These are phyloP conservation scores for Lordiphosa clarofinis DNA, from an alignment of 1,140 invertebrate genomes.

Conservation along the genomic window DNA sequence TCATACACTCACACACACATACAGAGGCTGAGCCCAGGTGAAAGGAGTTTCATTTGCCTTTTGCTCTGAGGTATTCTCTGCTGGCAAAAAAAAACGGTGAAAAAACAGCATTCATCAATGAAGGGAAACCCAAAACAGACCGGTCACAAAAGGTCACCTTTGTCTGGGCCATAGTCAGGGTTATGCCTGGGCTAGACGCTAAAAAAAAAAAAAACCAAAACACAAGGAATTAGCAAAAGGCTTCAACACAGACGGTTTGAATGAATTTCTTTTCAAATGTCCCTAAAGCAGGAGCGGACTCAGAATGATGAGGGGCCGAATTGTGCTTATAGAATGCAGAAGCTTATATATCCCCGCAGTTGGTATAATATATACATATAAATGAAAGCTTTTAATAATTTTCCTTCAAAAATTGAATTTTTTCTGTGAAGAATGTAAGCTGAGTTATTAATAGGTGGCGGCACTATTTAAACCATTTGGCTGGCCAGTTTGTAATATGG, in stretches of 20 bases:
- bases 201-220: neutral
- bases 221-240: slow-evolving; percentile 47
- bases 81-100: slow-evolving; percentile 11
- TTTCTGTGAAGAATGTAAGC: too few species aligned
- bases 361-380: too few species aligned
- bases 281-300: too few species aligned
- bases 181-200: slow-evolving; percentile 39
- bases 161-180: slow-evolving; percentile 41
- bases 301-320: too few species aligned
- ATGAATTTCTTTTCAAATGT: slow-evolving; percentile 18
- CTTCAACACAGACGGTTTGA: slow-evolving; percentile 51
- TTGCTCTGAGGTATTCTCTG: slow-evolving; percentile 42
- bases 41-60: slow-evolving; percentile 61
- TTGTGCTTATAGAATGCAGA: too few species aligned
- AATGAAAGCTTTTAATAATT: too few species aligned
- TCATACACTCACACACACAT: slow-evolving; percentile 5
- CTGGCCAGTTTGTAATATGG: too few species aligned
- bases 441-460: too few species aligned
- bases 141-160: slow-evolving; percentile 57
- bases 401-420: too few species aligned
- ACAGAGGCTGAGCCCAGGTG: slow-evolving; percentile 25
- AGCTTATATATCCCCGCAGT: too few species aligned
- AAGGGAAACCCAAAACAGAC: slow-evolving; percentile 4
- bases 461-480: too few species aligned
- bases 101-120: slow-evolving; percentile 23